These are phyloP conservation scores for Orthosia gothica DNA, from an alignment of 2,888 invertebrate genomes.

Conservation along the genomic window DNA sequence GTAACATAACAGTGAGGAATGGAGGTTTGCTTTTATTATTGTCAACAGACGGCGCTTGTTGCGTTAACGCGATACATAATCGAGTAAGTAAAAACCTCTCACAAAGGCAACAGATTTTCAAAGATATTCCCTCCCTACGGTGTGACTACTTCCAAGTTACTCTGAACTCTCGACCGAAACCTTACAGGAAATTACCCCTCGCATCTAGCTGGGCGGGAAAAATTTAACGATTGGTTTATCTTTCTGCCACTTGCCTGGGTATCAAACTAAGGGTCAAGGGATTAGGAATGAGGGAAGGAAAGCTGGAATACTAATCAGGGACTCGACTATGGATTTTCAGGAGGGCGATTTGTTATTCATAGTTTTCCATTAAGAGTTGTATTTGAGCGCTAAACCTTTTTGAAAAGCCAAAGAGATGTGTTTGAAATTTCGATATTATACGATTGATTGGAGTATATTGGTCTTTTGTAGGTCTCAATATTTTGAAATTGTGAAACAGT, in stretches of 20 bases:
- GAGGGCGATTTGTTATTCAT: conserved; percentile 16
- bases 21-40: too few relatives aligned
- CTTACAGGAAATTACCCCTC: conserved; percentile 73
- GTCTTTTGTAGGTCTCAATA: neutral
- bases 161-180: conserved; percentile 59
- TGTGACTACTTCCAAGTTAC: conserved; percentile 52
- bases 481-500: neutral
- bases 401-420: neutral
- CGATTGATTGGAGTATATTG: neutral
- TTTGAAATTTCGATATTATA: neutral
- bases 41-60: too few relatives aligned
- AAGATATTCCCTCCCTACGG: conserved; percentile 30
- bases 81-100: too few relatives aligned
- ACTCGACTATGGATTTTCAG: neutral
- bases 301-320: conserved; percentile 14
- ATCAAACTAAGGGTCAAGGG: conserved; percentile 49
- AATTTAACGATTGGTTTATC: conserved; percentile 72
- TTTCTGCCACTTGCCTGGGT: conserved; percentile 43
- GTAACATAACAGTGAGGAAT: too few relatives aligned
- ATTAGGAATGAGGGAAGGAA: conserved; percentile 23
- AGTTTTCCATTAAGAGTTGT: conserved; percentile 15
- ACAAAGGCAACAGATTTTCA: too few relatives aligned
- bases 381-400: neutral
- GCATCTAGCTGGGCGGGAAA: conserved; percentile 62
- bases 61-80: too few relatives aligned